These are phyloP conservation scores for Oophaga pumilio DNA, from an alignment of 2,113 vertebrate species.

Conservation along the genomic window DNA sequence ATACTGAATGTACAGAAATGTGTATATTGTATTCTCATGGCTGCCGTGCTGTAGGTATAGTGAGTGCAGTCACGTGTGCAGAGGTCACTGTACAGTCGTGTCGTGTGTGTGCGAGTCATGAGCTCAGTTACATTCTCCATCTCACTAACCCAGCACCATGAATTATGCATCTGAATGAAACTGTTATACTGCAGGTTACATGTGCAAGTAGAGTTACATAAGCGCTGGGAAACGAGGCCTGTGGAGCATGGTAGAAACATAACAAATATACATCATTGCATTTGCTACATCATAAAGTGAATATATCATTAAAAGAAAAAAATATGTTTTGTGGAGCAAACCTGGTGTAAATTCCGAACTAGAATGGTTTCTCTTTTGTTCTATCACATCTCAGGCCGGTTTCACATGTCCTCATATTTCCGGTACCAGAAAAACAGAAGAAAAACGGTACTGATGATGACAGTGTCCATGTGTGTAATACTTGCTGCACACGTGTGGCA, in stretches of 20 bases:
- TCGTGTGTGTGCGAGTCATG: slow-evolving; percentile 10
- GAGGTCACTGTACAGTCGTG: slow-evolving; percentile 9
- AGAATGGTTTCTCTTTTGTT: no score
- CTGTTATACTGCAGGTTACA: slow-evolving; percentile 24
- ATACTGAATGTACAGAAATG: no score
- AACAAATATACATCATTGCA: not conserved
- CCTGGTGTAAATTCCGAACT: no score
- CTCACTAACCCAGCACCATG: slow-evolving; percentile 48
- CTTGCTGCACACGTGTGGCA: no score
- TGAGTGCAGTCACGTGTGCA: not conserved
- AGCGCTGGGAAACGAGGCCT: not conserved
- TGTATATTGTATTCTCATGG: not conserved
- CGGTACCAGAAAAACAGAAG: no score
- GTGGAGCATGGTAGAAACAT: not conserved
- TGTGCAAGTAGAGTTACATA: not conserved
- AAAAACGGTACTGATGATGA: no score
- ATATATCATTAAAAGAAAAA: no score
- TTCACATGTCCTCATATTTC: no score
- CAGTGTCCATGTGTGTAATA: no score
- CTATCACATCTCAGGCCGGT: no score
- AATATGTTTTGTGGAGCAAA: no score
- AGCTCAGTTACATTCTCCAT: slow-evolving; percentile 51
- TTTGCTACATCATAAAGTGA: not conserved
- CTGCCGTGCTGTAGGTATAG: not conserved
- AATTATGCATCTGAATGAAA: slow-evolving; percentile 50